Percentiles rank a stretch among this genome's conserved stretches.
Conservation (phyloP, 92 coral and sea anemone genomes). For the Porites evermanni region DNA sequence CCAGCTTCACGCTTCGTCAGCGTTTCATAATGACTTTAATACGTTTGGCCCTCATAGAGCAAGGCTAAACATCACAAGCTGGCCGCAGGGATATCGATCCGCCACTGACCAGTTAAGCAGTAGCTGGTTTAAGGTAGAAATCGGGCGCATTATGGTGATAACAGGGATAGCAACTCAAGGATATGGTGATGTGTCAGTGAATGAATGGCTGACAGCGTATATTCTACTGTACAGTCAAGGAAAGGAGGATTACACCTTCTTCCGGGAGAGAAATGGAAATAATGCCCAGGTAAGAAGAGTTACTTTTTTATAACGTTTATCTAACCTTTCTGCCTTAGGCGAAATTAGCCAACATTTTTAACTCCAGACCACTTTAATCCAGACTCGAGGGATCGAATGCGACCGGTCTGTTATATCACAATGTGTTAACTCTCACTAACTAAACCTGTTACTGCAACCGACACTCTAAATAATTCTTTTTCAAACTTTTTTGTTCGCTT, state of each 20-base stretch:
- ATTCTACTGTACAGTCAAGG: slow-evolving; percentile 67
- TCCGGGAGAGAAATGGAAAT: background rate
- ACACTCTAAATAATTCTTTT: no score
- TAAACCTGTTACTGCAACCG: no score
- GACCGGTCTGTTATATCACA: no score
- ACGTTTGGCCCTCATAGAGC: slow-evolving; percentile 92
- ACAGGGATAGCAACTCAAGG: slow-evolving; percentile 90
- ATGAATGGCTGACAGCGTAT: slow-evolving; percentile 72
- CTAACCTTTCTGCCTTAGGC: no score
- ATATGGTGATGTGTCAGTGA: slow-evolving; percentile 64
- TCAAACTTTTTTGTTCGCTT: no score
- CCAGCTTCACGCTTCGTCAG: slow-evolving; percentile 69
- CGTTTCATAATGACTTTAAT: slow-evolving; percentile 68
- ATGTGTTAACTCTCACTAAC: no score
- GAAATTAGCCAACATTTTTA: no score
- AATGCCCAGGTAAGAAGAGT: slow-evolving; percentile 13
- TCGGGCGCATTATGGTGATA: slow-evolving; percentile 62
- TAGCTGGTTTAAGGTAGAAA: slow-evolving; percentile 73
- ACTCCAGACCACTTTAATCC: no score
- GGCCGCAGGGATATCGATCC: slow-evolving; percentile 82
- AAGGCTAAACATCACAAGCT: slow-evolving; percentile 58
- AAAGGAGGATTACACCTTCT: background rate
- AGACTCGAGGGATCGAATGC: no score
- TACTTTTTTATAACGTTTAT: background rate
- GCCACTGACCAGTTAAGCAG: slow-evolving; percentile 19